Conservation (phyloP, 2,888 invertebrate species). For the Hemistola chrysoprasaria region DNA sequence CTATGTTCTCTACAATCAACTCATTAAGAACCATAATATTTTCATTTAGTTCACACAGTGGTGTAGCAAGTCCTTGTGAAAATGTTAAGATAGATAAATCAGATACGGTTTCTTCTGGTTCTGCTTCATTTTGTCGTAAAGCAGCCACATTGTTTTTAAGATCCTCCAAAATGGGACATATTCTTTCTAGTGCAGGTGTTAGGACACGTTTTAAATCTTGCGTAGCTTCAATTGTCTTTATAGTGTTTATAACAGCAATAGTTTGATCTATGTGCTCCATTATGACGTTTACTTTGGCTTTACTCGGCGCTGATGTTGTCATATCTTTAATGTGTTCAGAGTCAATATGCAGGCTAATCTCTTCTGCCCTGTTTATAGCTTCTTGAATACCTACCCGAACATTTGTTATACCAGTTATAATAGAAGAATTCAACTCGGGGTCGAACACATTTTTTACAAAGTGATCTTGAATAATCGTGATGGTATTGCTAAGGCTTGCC, state of each 20-base stretch:
- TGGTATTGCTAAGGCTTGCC: slow-evolving; percentile 58
- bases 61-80: slow-evolving; percentile 57
- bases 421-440: slow-evolving; percentile 54
- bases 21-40: slow-evolving; percentile 60
- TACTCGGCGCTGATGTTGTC: slow-evolving; percentile 26
- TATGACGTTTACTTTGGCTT: slow-evolving; percentile 47
- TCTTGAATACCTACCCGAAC: slow-evolving; percentile 54
- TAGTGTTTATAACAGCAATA: slow-evolving; percentile 55
- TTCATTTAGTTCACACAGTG: slow-evolving; percentile 60
- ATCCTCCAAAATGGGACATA: slow-evolving; percentile 63
- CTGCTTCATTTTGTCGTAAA: slow-evolving; percentile 38
- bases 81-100: slow-evolving; percentile 67
- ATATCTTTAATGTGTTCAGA: slow-evolving; percentile 56
- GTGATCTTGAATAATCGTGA: slow-evolving; percentile 57
- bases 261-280: slow-evolving; percentile 62
- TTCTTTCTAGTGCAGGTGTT: slow-evolving; percentile 49
- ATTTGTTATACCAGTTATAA: slow-evolving; percentile 55
- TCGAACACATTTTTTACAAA: slow-evolving; percentile 57
- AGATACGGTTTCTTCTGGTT: slow-evolving; percentile 47
- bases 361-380: slow-evolving; percentile 56
- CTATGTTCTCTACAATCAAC: slow-evolving; percentile 57
- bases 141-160: slow-evolving; percentile 59
- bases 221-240: slow-evolving; percentile 50
- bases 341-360: slow-evolving; percentile 48
- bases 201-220: slow-evolving; percentile 39